These are phyloP conservation scores for Sitta europaea DNA, from an alignment of 2,113 vertebrate species.

Conservation along the genomic window DNA sequence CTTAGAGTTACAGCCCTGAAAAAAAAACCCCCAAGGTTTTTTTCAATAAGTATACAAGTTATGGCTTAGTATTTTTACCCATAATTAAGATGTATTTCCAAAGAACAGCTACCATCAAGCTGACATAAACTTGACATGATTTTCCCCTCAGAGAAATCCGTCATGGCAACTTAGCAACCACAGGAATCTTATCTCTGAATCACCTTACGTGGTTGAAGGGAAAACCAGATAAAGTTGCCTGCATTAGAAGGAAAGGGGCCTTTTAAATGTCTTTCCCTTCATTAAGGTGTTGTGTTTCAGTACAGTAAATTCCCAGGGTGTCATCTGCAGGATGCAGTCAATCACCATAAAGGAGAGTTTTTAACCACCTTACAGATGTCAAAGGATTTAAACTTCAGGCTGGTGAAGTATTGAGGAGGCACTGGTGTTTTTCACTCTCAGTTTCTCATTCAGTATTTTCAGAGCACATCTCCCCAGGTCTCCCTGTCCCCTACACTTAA, in stretches of 20 bases:
- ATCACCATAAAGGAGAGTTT: conserved; percentile 28
- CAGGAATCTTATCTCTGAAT: not conserved
- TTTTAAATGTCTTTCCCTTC: not conserved
- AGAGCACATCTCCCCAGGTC: not conserved
- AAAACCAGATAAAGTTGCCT: not conserved
- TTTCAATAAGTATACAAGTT: not conserved
- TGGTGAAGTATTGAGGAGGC: not conserved
- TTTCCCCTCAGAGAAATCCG: conserved; percentile 20
- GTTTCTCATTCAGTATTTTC: accelerated
- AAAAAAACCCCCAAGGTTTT: not conserved
- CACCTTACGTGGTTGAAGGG: not conserved
- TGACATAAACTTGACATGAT: not conserved
- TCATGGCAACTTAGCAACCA: conserved; percentile 17
- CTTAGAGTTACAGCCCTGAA: not conserved
- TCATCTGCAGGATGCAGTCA: not conserved
- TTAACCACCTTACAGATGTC: not conserved
- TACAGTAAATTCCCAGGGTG: not conserved
- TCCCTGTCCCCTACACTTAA: not conserved
- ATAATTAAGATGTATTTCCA: conserved; percentile 52
- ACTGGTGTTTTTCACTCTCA: not conserved
- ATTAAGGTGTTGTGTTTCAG: not conserved
- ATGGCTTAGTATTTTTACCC: conserved; percentile 45
- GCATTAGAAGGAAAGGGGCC: not conserved
- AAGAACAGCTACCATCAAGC: not conserved
- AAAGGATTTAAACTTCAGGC: not conserved